Evolutionary conservation across 1,140 invertebrate genomes (phyloP).

Genomic region (Colletes latitarsis): DNA sequence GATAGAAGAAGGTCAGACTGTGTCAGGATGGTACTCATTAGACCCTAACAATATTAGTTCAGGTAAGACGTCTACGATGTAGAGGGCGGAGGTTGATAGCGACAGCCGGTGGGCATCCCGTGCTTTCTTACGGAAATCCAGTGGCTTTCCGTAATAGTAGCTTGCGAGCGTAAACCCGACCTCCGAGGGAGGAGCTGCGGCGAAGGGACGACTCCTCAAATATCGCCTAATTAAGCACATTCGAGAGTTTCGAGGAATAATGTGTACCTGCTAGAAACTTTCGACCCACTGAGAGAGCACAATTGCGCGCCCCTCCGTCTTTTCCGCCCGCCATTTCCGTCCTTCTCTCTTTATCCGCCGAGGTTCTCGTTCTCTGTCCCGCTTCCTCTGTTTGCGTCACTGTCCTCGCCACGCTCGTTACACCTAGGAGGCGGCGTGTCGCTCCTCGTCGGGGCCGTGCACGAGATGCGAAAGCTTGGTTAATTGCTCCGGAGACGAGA

Average conservation of each 20-base stretch:
- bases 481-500: conserved; percentile 52
- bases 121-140: conserved; percentile 67
- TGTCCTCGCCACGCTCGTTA: conserved; percentile 1
- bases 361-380: neutral
- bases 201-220: conserved; percentile 55
- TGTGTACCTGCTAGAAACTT: conserved; percentile 60
- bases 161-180: conserved; percentile 63
- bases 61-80: conserved; percentile 63
- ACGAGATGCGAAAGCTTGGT: conserved; percentile 2
- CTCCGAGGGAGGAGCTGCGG: neutral
- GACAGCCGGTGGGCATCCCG: conserved; percentile 50
- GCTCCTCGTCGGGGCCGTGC: neutral
- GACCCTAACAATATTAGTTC: conserved; percentile 73
- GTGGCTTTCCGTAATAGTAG: conserved; percentile 70
- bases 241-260: conserved; percentile 69
- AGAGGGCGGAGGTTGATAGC: conserved; percentile 29
- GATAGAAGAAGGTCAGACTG: conserved; percentile 37
- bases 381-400: conserved; percentile 9
- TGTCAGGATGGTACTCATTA: conserved; percentile 70
- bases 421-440: conserved; percentile 19
- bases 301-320: conserved; percentile 11
- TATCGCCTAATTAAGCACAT: conserved; percentile 75
- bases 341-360: neutral
- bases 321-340: conserved; percentile 19
- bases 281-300: conserved; percentile 54